A percentile compares a stretch with the other conserved stretches of the same genome.
Conservation (phyloP, 92 coral and sea anemone genomes). For the Bergia puertoricense region DNA sequence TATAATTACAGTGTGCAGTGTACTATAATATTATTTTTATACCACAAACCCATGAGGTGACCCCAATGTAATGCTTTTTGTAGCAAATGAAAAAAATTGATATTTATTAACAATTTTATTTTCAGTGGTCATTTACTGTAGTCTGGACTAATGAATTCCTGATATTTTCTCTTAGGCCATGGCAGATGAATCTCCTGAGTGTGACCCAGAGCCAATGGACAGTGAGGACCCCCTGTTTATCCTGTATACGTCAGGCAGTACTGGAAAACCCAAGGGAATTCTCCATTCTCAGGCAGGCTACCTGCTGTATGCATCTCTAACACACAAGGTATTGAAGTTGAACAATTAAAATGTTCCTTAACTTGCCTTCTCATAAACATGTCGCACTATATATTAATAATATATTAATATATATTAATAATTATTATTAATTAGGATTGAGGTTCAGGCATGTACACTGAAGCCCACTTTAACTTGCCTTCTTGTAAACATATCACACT, state of each 20-base stretch:
- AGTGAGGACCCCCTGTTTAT: constrained; percentile 93
- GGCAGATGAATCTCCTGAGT: constrained; percentile 84
- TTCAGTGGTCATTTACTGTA: no score
- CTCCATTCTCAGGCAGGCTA: constrained; percentile 98
- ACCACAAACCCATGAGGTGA: no score
- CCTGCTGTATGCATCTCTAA: constrained; percentile 86
- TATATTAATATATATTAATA: no score
- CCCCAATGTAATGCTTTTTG: no score
- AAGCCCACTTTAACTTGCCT: no score
- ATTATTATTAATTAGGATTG: no score
- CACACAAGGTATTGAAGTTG: constrained; percentile 70
- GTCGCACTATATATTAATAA: no score
- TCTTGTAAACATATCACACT: background rate
- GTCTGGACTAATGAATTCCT: background rate
- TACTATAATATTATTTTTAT: no score
- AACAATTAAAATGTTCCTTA: background rate
- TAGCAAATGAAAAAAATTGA: no score
- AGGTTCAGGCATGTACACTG: no score
- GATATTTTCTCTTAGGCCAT: constrained; percentile 71
- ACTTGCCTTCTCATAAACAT: background rate
- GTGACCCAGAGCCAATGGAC: constrained; percentile 91
- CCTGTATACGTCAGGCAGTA: constrained; percentile 96
- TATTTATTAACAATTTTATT: no score
- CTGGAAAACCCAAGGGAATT: constrained; percentile 97
- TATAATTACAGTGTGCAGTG: no score